A percentile compares a stretch with the other conserved stretches of the same genome.
These are phyloP conservation scores for Drosophila falleni DNA, from an alignment of 2,888 invertebrate species.

Conservation along the genomic window DNA sequence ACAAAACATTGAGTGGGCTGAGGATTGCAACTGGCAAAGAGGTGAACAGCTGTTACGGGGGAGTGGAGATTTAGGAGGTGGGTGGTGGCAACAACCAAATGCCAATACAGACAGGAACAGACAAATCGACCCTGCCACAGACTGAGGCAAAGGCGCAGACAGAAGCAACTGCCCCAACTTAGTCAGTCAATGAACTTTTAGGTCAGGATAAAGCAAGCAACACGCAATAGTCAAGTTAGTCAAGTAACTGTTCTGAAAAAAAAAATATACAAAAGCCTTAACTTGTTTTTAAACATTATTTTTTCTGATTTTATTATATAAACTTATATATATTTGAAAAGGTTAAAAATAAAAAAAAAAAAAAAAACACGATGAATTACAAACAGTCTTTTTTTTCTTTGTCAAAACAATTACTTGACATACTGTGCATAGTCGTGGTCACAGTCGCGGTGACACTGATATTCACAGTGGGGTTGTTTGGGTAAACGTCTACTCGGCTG, in stretches of 20 bases:
- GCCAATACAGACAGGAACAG: conserved; percentile 59
- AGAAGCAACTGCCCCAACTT: conserved; percentile 52
- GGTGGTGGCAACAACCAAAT: conserved; percentile 41
- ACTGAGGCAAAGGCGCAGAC: conserved; percentile 15
- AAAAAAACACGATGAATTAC: too few relatives aligned
- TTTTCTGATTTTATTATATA: neutral
- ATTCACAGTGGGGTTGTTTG: neutral
- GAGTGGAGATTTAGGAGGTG: too few relatives aligned
- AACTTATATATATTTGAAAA: neutral
- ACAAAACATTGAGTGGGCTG: conserved; percentile 58
- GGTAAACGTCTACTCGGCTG: conserved; percentile 32
- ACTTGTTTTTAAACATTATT: too few relatives aligned
- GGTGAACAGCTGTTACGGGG: conserved; percentile 54
- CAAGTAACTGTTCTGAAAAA: neutral
- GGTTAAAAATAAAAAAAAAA: neutral
- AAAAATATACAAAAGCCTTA: too few relatives aligned
- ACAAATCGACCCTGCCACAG: conserved; percentile 27
- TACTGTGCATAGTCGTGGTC: conserved; percentile 1
- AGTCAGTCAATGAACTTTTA: conserved; percentile 74
- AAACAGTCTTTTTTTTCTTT: neutral
- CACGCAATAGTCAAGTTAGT: conserved; percentile 63
- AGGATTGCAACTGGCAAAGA: neutral
- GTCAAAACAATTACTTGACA: neutral
- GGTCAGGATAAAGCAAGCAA: conserved; percentile 54
- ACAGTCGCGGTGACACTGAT: conserved; percentile 13